phyloP scores from a whole-genome alignment of 2,797 vertebrate species.

The Hafferia zeledoni region DNA sequence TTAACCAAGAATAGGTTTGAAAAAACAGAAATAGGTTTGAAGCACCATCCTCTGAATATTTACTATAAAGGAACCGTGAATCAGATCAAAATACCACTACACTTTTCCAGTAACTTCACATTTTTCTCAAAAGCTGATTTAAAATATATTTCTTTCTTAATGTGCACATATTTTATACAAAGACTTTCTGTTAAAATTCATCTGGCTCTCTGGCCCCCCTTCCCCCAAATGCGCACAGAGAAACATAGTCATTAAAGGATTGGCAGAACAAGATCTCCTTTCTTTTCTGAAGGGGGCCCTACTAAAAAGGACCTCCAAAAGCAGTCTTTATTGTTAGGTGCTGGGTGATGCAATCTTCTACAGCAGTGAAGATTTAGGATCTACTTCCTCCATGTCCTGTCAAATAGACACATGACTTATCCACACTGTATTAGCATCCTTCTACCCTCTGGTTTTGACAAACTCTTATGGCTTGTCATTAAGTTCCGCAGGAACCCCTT shows the following conservation, averaged over 20 bases:
- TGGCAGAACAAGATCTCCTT: slow-evolving; percentile 54
- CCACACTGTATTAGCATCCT: neutral
- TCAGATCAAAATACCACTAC: neutral
- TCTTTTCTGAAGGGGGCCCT: slow-evolving; percentile 26
- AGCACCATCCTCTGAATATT: neutral
- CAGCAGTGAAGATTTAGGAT: neutral
- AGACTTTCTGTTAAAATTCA: slow-evolving; percentile 39
- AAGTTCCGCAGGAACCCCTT: neutral
- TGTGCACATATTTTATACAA: slow-evolving; percentile 12
- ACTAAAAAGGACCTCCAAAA: neutral
- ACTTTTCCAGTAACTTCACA: neutral
- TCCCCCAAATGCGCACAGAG: neutral
- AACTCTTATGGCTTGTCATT: neutral
- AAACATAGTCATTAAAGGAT: slow-evolving; percentile 41
- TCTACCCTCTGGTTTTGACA: neutral
- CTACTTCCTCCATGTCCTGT: neutral
- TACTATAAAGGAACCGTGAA: neutral
- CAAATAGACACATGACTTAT: neutral
- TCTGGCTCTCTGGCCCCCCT: neutral
- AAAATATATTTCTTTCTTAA: neutral
- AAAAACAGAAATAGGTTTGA: neutral
- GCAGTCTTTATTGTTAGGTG: neutral
- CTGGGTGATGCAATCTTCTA: neutral
- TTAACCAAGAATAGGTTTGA: neutral
- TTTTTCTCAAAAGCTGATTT: neutral